A percentile compares a stretch with the other conserved stretches of the same genome.
These are phyloP conservation scores for Crambe crambe DNA, from an alignment of 37 sponge, comb jelly and placozoan species.

Conservation along the genomic window DNA sequence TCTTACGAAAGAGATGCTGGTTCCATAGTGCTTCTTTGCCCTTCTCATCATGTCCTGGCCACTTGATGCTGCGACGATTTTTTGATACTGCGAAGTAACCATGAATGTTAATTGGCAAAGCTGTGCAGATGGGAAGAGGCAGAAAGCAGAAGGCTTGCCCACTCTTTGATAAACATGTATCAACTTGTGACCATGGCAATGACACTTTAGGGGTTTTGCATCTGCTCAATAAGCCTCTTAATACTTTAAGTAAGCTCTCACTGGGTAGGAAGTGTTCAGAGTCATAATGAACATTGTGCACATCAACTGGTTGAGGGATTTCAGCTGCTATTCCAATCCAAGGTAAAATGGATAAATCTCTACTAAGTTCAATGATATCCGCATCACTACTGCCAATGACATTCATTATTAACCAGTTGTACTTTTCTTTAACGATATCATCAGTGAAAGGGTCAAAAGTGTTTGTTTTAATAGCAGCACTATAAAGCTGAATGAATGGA, in stretches of 20 bases:
- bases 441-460: neutral
- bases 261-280: no score
- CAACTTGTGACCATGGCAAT: constrained; percentile 14
- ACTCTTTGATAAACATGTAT: neutral
- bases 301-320: neutral
- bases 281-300: neutral
- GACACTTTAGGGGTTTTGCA: neutral
- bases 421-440: neutral
- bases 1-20: constrained; percentile 26
- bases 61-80: constrained; percentile 75
- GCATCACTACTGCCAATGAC: constrained; percentile 38
- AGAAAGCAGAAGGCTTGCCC: constrained; percentile 86
- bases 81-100: constrained; percentile 79
- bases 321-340: constrained; percentile 81
- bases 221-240: no score
- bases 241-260: no score
- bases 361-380: constrained; percentile 10
- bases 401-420: constrained; percentile 63
- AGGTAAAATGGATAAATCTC: constrained; percentile 50
- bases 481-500: neutral
- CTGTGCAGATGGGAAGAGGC: constrained; percentile 62
- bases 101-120: constrained; percentile 77
- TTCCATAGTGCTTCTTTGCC: constrained; percentile 79
- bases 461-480: neutral
- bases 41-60: constrained; percentile 73